Evolutionary conservation across 2,888 invertebrate species (phyloP), one percentile per base, ranked within the genome.

Genomic region (Hydrotaea diabolus): DNA sequence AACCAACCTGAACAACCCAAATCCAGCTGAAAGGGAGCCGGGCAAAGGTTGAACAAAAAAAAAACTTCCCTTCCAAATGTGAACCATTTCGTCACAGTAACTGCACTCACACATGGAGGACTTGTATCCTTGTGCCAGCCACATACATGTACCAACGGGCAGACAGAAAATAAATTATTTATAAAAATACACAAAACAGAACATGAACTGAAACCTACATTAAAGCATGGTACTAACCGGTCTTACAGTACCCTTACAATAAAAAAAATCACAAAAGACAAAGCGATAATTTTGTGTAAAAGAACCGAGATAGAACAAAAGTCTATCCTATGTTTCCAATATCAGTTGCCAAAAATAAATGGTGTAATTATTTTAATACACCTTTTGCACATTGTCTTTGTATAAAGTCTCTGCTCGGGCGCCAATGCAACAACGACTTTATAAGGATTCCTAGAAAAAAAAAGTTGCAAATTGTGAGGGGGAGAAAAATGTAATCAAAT

Each of bases 161-260:
- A 59, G 59, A 59, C 59, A 59, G 59, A 59, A 59, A 59, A 59
- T 59, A 59, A 59, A 23, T 59, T 59, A 59, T 59, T 59, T 59
- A 59, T 59, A 59, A 26, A 26, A 59, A 59, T n/a, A n/a, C n/a
- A n/a, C 0, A 59, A 59, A 31, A 31, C 2, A 31, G 4, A 57
- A 26, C 23, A 26, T 2, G 11, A 59, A 11, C 59, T 26, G 23
- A 23, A 59, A 11, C 3, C 31, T 31, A 2, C 31, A n/a, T 43
- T 43, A 43, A 43, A 11, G 43, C 43, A 13, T 8, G 43, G 43
- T 13, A 11, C 13, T 43, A 43, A 43, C 43, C 43, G 43, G 13
- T 11, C 69, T 62, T 53, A 59, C 69, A 78, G 53, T 39, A 17
- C 53, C 39, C 21, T 9, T 69, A 55, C 1, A 57, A 66, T n/a